Conservation (phyloP, 1,140 invertebrate genomes). For the Microvelia longipes region DNA sequence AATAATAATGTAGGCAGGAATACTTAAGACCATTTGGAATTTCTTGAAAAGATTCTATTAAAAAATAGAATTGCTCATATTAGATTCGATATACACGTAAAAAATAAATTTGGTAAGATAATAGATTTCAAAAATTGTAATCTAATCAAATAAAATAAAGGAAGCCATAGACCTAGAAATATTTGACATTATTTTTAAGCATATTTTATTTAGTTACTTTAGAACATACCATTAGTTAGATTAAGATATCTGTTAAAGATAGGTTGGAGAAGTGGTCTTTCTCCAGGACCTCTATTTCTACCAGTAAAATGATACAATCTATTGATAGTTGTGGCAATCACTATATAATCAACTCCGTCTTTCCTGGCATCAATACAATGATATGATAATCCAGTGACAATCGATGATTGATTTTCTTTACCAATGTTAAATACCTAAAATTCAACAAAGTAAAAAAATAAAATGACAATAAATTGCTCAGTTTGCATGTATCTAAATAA, state of each 20-base stretch:
- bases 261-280: slow-evolving; percentile 61
- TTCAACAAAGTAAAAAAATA: too few relatives aligned
- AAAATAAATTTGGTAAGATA: too few relatives aligned
- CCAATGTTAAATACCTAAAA: slow-evolving; percentile 73
- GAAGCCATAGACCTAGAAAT: too few relatives aligned
- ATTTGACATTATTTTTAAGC: too few relatives aligned
- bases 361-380: slow-evolving; percentile 40
- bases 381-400: slow-evolving; percentile 76
- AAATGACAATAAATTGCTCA: too few relatives aligned
- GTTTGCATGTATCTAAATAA: too few relatives aligned
- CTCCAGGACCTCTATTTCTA: slow-evolving; percentile 46
- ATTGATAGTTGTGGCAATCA: slow-evolving; percentile 68
- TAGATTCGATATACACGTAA: too few relatives aligned
- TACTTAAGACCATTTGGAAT: slow-evolving; percentile 56
- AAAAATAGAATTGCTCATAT: slow-evolving; percentile 18
- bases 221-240: slow-evolving; percentile 24
- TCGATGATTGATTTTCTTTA: slow-evolving; percentile 44
- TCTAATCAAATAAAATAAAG: too few relatives aligned
- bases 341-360: slow-evolving; percentile 51
- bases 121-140: too few relatives aligned
- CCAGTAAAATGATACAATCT: slow-evolving; percentile 77
- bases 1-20: slow-evolving; percentile 55
- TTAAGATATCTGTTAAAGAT: slow-evolving; percentile 70
- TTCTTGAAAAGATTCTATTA: slow-evolving; percentile 47
- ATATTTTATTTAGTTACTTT: too few relatives aligned